Percentiles rank a stretch among this genome's conserved stretches.
Conservation (phyloP, 2,113 vertebrate genomes). For the Chaenocephalus aceratus region DNA sequence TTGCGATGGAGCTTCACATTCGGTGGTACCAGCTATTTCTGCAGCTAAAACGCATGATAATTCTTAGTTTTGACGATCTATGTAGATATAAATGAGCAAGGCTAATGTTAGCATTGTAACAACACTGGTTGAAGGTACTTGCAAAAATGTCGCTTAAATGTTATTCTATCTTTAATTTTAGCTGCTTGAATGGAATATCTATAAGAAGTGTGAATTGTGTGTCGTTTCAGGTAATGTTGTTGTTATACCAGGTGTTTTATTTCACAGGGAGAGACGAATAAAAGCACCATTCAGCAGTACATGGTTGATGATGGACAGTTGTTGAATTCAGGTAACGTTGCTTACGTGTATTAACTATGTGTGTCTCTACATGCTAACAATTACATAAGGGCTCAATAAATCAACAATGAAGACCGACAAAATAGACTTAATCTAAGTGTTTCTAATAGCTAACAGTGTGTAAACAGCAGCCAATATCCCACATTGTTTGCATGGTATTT, state of each 20-base stretch:
- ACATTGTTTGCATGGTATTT: background rate
- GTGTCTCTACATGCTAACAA: background rate
- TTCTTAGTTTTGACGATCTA: background rate
- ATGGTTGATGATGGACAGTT: slow-evolving; percentile 26
- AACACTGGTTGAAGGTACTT: slow-evolving; percentile 3
- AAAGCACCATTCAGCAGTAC: background rate
- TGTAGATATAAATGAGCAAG: background rate
- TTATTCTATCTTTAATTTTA: background rate
- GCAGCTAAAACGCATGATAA: background rate
- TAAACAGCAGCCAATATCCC: background rate
- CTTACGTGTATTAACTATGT: background rate
- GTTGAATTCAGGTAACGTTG: slow-evolving; percentile 62
- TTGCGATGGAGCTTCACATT: fast-evolving
- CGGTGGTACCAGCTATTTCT: fast-evolving
- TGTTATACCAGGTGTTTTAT: background rate
- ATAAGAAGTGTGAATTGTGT: fast-evolving
- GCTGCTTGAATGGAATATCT: background rate
- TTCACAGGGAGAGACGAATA: slow-evolving; percentile 18
- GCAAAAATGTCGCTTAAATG: background rate
- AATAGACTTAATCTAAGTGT: background rate
- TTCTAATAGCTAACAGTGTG: background rate
- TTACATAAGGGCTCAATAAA: background rate
- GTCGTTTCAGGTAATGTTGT: background rate
- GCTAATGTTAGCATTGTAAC: slow-evolving; percentile 44
- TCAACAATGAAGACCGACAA: fast-evolving